Percentiles rank a stretch among this genome's conserved stretches.
phyloP scores from a whole-genome alignment of 2,888 invertebrate genomes.

The Habroteleia sp. region DNA sequence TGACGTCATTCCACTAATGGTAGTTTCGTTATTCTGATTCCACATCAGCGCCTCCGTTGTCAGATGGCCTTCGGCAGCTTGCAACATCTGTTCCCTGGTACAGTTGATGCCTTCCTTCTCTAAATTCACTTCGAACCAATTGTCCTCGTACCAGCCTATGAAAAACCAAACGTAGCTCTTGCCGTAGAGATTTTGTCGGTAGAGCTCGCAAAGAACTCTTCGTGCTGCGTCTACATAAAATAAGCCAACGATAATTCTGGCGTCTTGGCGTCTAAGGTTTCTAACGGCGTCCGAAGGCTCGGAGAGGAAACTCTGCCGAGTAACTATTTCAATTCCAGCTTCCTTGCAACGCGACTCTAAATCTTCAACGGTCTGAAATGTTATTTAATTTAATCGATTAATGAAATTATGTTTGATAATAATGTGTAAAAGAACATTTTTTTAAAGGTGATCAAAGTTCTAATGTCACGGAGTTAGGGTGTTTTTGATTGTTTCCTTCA shows the following conservation, averaged over 20 bases:
- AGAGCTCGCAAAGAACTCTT: conserved; percentile 97
- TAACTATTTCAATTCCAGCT: conserved; percentile 96
- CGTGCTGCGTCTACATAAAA: conserved; percentile 99
- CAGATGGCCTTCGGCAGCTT: conserved; percentile 97
- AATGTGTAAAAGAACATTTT: too few relatives aligned
- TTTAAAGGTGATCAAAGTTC: too few relatives aligned
- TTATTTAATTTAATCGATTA: too few relatives aligned
- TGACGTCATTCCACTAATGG: conserved; percentile 97
- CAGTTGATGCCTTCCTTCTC: conserved; percentile 95
- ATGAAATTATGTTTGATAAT: too few relatives aligned
- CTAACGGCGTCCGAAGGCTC: conserved; percentile 98
- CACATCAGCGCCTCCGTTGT: conserved; percentile 99
- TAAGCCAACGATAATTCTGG: conserved; percentile 97
- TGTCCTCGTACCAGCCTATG: conserved; percentile 99
- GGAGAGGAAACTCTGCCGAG: conserved; percentile 97
- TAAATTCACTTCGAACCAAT: conserved; percentile 96
- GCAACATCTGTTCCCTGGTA: conserved; percentile 94
- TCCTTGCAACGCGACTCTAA: conserved; percentile 96
- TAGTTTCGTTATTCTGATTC: conserved; percentile 97
- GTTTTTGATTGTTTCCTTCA: too few relatives aligned
- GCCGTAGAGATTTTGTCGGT: conserved; percentile 95
- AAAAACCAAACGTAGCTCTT: conserved; percentile 99
- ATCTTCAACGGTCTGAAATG: conserved; percentile 94
- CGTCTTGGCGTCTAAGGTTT: conserved; percentile 96
- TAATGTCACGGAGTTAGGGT: too few relatives aligned